Base-by-base conservation (phyloP, 2,888 invertebrate genomes). In the Aradus depressus region DNA sequence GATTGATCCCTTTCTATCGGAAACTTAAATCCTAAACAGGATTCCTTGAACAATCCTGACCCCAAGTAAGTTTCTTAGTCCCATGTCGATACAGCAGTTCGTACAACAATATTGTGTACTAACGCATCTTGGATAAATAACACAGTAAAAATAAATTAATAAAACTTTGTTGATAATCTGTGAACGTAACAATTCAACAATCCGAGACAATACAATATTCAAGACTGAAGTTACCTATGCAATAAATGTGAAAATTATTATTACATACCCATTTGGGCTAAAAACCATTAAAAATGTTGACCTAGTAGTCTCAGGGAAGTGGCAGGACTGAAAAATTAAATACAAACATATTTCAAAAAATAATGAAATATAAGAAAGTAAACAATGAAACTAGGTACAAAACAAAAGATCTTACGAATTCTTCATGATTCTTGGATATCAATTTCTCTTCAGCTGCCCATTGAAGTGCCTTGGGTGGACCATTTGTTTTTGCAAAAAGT, bases 211-310 rank as follows among this genome's bases (percentile, higher is more conserved):
- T 14, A 41, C 12, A 37, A 37, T 37, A n/a, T n/a, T n/a, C n/a
- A n/a, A n/a, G n/a, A n/a, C n/a, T n/a, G n/a, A n/a, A n/a, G n/a
- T n/a, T n/a, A n/a, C n/a, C n/a, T n/a, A n/a, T 32, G 25, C 10
- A 5, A 44, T 43, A 43, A 26, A 43, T 14, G 14, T 6, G n/a
- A 6, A 21, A 41, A 10, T 21, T 22, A 37, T 2, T 5, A 19
- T 19, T 52, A 68, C 75, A 72, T 70, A 84, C 83, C 84, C 85
- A 74, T 89, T 86, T 53, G 84, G 84, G 73, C 88, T 89, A 64
- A 88, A 89, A 54, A 84, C 85, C 81, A 87, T 84, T 55, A 89
- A 72, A 70, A 87, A 88, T 50, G 88, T 87, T 44, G 87, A 83
- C 64, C 82, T 75, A 53, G 87, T 80, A 61, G 77, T 73, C 43